A percentile compares a stretch with the other conserved stretches of the same genome.
Conservation (phyloP, 1,140 invertebrate species). For the Euwallacea fornicatus region DNA sequence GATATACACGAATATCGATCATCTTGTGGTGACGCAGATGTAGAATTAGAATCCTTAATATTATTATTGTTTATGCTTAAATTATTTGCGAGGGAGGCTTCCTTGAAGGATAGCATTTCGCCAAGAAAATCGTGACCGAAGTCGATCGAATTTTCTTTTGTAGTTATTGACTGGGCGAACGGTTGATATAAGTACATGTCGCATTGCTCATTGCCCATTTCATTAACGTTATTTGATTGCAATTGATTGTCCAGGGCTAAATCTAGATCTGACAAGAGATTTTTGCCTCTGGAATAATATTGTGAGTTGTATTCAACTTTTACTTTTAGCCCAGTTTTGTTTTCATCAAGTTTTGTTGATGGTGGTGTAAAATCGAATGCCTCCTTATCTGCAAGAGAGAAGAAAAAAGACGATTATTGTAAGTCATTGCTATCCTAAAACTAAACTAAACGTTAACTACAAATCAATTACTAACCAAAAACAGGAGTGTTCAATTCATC, state of each 20-base stretch:
- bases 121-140: not conserved
- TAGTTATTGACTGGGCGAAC: constrained; percentile 1
- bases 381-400: constrained; percentile 38
- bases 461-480: constrained; percentile 38
- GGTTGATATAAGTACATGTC: constrained; percentile 29
- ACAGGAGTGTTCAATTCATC: constrained; percentile 47
- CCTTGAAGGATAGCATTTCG: not conserved
- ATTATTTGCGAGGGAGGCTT: constrained; percentile 11
- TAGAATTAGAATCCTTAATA: constrained; percentile 26
- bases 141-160: not conserved
- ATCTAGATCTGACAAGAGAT: constrained; percentile 8
- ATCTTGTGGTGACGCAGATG: constrained; percentile 26
- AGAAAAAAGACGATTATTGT: constrained; percentile 9
- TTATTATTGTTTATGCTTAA: constrained; percentile 26
- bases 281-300: constrained; percentile 13
- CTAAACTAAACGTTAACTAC: not conserved
- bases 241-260: constrained; percentile 14
- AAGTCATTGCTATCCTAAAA: not conserved
- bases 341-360: constrained; percentile 25
- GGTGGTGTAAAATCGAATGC: constrained; percentile 29
- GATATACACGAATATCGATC: constrained; percentile 32
- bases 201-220: constrained; percentile 13
- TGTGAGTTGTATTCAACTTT: constrained; percentile 33
- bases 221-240: constrained; percentile 11
- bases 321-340: constrained; percentile 29